Conservation (phyloP, 1,140 invertebrate species). For the Ips typographus region DNA sequence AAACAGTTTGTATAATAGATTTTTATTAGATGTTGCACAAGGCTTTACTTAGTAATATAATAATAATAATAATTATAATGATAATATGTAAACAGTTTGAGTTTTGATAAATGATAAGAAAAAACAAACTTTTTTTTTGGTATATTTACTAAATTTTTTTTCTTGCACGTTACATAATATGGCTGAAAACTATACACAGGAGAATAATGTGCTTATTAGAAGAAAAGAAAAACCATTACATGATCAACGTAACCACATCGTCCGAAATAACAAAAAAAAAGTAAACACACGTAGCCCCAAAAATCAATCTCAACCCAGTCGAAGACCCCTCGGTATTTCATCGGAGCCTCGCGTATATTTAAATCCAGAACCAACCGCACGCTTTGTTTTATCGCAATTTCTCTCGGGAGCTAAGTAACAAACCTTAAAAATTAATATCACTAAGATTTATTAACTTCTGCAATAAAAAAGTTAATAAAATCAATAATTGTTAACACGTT, state of each 20-base stretch:
- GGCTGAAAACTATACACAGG: constrained; percentile 33
- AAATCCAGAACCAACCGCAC: neutral
- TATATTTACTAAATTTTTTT: constrained; percentile 33
- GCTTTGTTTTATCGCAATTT: neutral
- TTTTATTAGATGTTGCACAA: constrained; percentile 45
- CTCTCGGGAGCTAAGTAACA: constrained; percentile 27
- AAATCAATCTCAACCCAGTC: constrained; percentile 6
- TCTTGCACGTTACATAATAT: constrained; percentile 31
- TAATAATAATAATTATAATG: constrained; percentile 32
- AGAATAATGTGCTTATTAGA: constrained; percentile 32
- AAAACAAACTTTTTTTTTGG: constrained; percentile 38
- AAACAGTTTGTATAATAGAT: constrained; percentile 40
- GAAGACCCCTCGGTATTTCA: neutral
- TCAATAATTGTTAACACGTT: constrained; percentile 26
- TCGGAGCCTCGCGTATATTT: neutral
- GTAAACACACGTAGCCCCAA: constrained; percentile 9
- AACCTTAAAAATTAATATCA: constrained; percentile 35
- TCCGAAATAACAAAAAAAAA: constrained; percentile 26
- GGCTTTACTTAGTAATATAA: constrained; percentile 43
- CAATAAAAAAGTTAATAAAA: constrained; percentile 31
- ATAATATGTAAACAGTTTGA: constrained; percentile 45
- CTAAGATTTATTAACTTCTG: constrained; percentile 33
- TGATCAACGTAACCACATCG: constrained; percentile 36
- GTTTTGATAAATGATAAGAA: constrained; percentile 43
- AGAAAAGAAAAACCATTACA: constrained; percentile 20